A percentile compares a stretch with the other conserved stretches of the same genome.
Conservation (phyloP, 2,113 vertebrate species). For the Scortum barcoo region DNA sequence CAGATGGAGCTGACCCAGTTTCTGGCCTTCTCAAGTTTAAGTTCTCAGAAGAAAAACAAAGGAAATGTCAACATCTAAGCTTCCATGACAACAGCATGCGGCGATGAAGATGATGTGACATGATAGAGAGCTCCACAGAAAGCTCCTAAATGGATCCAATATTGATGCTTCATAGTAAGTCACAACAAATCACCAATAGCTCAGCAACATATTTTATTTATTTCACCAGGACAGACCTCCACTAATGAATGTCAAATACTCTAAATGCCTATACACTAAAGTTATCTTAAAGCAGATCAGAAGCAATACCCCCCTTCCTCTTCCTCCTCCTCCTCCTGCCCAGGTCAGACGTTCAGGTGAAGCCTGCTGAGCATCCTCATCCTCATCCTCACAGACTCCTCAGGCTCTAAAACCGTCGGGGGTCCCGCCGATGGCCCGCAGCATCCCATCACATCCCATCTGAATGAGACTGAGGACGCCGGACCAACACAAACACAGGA, state of each 20-base stretch:
- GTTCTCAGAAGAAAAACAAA: background rate
- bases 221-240: background rate
- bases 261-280: background rate
- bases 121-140: background rate
- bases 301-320: no score
- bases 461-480: conserved; percentile 10
- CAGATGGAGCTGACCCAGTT: background rate
- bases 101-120: background rate
- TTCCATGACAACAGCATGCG: background rate
- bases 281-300: background rate
- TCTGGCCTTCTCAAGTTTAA: no score
- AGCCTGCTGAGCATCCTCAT: conserved; percentile 20
- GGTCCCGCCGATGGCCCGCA: conserved; percentile 19
- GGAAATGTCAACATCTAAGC: background rate
- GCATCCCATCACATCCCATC: no score
- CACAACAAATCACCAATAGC: background rate
- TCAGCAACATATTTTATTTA: background rate
- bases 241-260: background rate
- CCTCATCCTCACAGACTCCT: conserved; percentile 43
- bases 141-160: background rate
- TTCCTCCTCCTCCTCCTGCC: no score
- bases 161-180: background rate
- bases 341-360: background rate
- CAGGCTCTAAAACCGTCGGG: conserved; percentile 8
- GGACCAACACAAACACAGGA: conserved; percentile 19